These are phyloP conservation scores for Agonopterix subpropinquella DNA, from an alignment of 2,888 invertebrate species.

Conservation along the genomic window DNA sequence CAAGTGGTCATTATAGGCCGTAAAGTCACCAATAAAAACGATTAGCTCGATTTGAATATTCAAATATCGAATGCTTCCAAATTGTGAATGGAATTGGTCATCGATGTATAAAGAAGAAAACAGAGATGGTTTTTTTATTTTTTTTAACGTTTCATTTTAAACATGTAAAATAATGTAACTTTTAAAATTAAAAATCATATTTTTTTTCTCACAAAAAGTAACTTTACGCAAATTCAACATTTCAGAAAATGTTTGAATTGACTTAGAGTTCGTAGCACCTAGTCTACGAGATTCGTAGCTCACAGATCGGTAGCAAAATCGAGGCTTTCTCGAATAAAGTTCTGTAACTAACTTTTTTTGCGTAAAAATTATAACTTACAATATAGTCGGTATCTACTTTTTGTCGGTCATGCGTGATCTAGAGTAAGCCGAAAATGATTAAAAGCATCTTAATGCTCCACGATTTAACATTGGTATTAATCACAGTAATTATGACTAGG, in stretches of 20 bases:
- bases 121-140: not conserved
- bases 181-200: no score
- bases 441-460: constrained; percentile 20
- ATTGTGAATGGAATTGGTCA: constrained; percentile 42
- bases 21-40: constrained; percentile 70
- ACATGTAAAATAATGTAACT: not conserved
- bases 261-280: constrained; percentile 28
- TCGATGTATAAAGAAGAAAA: not conserved
- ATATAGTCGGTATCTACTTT: not conserved
- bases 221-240: no score
- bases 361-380: no score
- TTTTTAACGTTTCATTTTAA: not conserved
- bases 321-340: not conserved
- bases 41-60: constrained; percentile 66
- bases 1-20: constrained; percentile 61
- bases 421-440: constrained; percentile 9
- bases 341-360: no score
- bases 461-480: constrained; percentile 24
- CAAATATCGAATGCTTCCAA: constrained; percentile 55
- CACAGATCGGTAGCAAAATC: constrained; percentile 33
- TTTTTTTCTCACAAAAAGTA: no score
- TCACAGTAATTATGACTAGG: constrained; percentile 25
- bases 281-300: constrained; percentile 61
- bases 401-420: constrained; percentile 5
- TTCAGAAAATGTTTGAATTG: not conserved